Conservation (phyloP, 1,140 invertebrate genomes). For the Polypedilum pembai region DNA sequence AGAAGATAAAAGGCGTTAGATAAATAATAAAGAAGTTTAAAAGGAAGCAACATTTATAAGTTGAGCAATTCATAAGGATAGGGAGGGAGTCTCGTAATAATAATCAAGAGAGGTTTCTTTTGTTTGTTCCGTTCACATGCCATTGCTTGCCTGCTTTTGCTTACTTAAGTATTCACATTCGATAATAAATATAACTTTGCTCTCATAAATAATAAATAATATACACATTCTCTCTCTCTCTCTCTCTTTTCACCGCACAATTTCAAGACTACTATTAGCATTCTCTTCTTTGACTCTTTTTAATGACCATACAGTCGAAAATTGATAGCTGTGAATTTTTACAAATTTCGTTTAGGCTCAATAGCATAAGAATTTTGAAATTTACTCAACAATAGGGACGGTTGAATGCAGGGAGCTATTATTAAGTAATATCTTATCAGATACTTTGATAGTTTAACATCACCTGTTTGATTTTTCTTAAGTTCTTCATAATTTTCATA, state of each 20-base stretch:
- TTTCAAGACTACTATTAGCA: not conserved
- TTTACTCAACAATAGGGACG: no score
- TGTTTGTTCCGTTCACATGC: constrained; percentile 11
- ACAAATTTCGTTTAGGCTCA: constrained; percentile 9
- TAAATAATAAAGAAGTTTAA: constrained; percentile 6
- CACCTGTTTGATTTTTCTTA: constrained; percentile 20
- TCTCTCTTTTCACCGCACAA: not conserved
- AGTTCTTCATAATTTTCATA: not conserved
- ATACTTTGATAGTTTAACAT: not conserved
- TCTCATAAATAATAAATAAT: constrained; percentile 21
- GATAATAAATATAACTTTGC: constrained; percentile 24
- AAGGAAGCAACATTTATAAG: constrained; percentile 17
- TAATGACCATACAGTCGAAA: not conserved
- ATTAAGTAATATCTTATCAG: not conserved
- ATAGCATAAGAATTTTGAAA: not conserved
- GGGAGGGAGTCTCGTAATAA: not conserved
- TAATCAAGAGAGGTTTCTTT: not conserved
- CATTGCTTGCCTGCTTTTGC: not conserved
- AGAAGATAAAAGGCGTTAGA: constrained; percentile 17
- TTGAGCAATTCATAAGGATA: constrained; percentile 18
- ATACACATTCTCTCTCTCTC: not conserved
- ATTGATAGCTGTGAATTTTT: constrained; percentile 27
- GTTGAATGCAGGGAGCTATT: not conserved
- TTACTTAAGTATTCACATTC: constrained; percentile 3
- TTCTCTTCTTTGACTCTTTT: not conserved